Evolutionary conservation across 1,140 invertebrate genomes (phyloP).

Genomic region (Conopomorpha cramerella): DNA sequence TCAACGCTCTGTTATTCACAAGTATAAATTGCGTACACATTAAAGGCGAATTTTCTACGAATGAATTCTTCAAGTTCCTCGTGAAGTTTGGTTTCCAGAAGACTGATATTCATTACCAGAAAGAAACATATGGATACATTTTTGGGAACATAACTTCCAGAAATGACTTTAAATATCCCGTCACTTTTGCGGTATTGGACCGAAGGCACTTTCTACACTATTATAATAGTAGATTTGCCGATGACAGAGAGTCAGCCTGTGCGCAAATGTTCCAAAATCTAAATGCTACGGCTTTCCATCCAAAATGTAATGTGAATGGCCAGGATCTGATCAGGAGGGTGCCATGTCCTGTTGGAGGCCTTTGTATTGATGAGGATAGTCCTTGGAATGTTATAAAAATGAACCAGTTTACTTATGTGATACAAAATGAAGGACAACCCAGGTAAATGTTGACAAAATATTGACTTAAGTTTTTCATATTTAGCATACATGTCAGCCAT

Average conservation of each 20-base stretch:
- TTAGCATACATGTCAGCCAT: too few relatives aligned
- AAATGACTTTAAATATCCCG: conserved; percentile 65
- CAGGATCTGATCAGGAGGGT: conserved; percentile 87
- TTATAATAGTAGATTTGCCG: conserved; percentile 75
- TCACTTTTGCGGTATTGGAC: conserved; percentile 86
- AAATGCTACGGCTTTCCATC: conserved; percentile 82
- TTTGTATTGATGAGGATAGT: conserved; percentile 89
- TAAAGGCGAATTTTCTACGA: conserved; percentile 41
- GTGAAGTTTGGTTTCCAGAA: conserved; percentile 97
- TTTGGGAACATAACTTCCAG: conserved; percentile 90
- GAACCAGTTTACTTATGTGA: conserved; percentile 92
- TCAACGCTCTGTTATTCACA: conserved; percentile 18
- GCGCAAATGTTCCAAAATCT: conserved; percentile 84
- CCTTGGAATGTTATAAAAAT: conserved; percentile 82
- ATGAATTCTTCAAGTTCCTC: conserved; percentile 85
- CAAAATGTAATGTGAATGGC: conserved; percentile 77
- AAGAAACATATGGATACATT: conserved; percentile 89
- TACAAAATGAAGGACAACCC: conserved; percentile 85
- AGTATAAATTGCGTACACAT: conserved; percentile 28
- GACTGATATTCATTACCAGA: conserved; percentile 81
- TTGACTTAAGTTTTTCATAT: too few relatives aligned
- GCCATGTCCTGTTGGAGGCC: conserved; percentile 76
- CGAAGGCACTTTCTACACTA: conserved; percentile 86
- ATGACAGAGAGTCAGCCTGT: conserved; percentile 73
- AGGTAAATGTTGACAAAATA: too few relatives aligned